Conservation (phyloP, 2,888 invertebrate genomes). For the Pinctada fucata region DNA sequence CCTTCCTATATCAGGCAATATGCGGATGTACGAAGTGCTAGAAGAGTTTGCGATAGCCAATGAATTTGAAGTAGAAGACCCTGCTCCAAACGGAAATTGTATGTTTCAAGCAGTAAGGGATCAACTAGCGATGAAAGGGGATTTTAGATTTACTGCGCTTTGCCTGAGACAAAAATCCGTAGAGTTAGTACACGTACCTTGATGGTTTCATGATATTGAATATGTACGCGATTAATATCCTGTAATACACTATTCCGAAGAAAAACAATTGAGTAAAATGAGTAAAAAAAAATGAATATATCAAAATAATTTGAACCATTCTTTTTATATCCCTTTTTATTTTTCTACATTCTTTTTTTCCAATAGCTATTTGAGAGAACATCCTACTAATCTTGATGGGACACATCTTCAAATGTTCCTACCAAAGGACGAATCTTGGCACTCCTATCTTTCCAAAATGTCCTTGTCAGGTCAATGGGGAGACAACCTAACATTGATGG, state of each 20-base stretch:
- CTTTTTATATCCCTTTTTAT: too few species aligned
- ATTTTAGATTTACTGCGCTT: slow-evolving; percentile 25
- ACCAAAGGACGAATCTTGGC: slow-evolving; percentile 28
- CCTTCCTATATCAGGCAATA: neutral
- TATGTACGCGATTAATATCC: neutral
- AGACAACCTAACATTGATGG: slow-evolving; percentile 31
- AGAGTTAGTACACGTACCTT: neutral
- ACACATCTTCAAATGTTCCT: neutral
- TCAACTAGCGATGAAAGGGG: slow-evolving; percentile 32
- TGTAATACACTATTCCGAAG: too few species aligned
- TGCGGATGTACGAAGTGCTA: neutral
- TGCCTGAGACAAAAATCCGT: slow-evolving; percentile 30
- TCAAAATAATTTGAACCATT: too few species aligned
- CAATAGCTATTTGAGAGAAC: too few species aligned
- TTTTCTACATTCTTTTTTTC: too few species aligned
- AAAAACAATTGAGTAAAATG: too few species aligned
- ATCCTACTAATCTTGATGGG: too few species aligned
- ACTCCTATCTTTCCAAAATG: slow-evolving; percentile 27
- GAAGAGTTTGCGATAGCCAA: slow-evolving; percentile 25
- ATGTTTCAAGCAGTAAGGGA: slow-evolving; percentile 38
- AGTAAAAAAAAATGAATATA: too few species aligned
- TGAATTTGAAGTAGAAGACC: slow-evolving; percentile 21
- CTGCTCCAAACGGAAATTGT: slow-evolving; percentile 33
- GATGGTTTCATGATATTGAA: slow-evolving; percentile 4
- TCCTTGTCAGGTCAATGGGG: slow-evolving; percentile 28